A percentile compares a stretch with the other conserved stretches of the same genome.
These are phyloP conservation scores for Knipowitschia caucasica DNA, from an alignment of 2,797 vertebrate species.

Conservation along the genomic window DNA sequence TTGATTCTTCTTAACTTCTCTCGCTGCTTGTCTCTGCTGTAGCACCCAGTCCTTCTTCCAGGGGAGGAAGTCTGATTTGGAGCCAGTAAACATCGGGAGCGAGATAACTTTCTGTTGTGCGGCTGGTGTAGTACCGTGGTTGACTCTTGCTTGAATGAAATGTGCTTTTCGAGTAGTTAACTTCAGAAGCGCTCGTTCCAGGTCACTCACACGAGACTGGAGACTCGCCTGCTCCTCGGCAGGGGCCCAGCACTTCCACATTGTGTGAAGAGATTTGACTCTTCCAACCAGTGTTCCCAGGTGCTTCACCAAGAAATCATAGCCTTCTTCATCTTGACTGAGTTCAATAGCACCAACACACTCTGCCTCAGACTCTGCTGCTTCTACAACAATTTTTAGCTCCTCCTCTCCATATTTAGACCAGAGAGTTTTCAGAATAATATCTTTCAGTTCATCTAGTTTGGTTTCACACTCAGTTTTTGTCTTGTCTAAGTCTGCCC, in stretches of 20 bases:
- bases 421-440: not conserved
- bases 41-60: not conserved
- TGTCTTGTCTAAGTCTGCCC: not conserved
- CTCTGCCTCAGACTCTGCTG: not conserved
- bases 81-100: not conserved
- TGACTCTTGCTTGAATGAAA: not conserved
- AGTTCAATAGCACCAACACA: not conserved
- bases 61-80: not conserved
- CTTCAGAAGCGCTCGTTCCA: not conserved
- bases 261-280: not conserved
- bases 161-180: not conserved
- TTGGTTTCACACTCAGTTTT: slow-evolving; percentile 2
- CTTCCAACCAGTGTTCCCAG: not conserved
- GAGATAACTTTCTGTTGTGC: not conserved
- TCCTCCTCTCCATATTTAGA: slow-evolving; percentile 1
- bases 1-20: not conserved
- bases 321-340: not conserved
- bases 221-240: not conserved
- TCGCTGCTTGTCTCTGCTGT: not conserved
- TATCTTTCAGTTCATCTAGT: not conserved
- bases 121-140: not conserved
- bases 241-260: slow-evolving; percentile 6
- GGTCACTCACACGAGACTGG: slow-evolving; percentile 2
- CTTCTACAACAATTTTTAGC: not conserved
- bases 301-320: slow-evolving; percentile 2